These are phyloP conservation scores for Palythoa grandis DNA, from an alignment of 92 coral and sea anemone species.

Conservation along the genomic window DNA sequence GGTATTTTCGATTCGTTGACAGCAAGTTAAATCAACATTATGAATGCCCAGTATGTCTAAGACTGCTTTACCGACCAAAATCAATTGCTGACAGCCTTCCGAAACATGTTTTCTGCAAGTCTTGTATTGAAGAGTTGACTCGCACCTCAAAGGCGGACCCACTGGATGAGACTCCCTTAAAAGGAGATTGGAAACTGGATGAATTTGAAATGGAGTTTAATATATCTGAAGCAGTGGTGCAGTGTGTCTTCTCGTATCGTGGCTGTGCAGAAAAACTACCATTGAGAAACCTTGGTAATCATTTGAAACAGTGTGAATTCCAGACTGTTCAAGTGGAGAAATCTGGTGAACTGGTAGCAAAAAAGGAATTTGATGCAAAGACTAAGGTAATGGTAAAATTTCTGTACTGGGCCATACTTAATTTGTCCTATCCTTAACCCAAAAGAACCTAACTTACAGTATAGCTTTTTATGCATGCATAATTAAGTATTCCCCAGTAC, in stretches of 20 bases:
- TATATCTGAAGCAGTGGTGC: constrained; percentile 60
- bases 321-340: constrained; percentile 79
- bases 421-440: no score
- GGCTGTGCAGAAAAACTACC: constrained; percentile 77
- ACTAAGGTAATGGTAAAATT: constrained; percentile 63
- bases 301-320: constrained; percentile 76
- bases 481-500: no score
- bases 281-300: constrained; percentile 83
- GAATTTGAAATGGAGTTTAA: constrained; percentile 75
- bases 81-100: constrained; percentile 74
- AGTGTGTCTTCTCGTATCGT: constrained; percentile 75
- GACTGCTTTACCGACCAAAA: constrained; percentile 80
- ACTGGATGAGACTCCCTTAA: constrained; percentile 70
- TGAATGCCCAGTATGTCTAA: constrained; percentile 90
- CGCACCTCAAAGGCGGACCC: constrained; percentile 95
- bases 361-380: constrained; percentile 73
- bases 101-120: constrained; percentile 87
- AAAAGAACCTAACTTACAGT: no score
- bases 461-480: no score
- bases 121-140: constrained; percentile 88
- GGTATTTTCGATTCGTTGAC: constrained; percentile 66
- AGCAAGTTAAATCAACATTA: constrained; percentile 44
- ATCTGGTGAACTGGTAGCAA: constrained; percentile 73
- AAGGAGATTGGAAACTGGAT: constrained; percentile 79
- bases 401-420: neutral